These are phyloP conservation scores for Oikopleura dioica DNA, from an alignment of 23 tunicate species.

Conservation along the genomic window DNA sequence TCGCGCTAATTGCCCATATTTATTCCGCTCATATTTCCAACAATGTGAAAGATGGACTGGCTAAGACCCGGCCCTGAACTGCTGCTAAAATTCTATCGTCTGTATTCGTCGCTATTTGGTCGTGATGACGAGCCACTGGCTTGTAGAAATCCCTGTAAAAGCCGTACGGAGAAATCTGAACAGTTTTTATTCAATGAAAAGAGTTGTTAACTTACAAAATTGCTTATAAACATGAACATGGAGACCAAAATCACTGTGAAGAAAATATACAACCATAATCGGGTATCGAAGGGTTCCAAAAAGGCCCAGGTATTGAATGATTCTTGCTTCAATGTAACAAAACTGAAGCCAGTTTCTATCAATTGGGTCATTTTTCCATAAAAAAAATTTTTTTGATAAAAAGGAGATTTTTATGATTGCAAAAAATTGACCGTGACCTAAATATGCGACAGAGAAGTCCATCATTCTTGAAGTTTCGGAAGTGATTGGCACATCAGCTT, in stretches of 20 bases:
- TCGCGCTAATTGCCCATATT: too few relatives aligned
- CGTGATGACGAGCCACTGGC: neutral
- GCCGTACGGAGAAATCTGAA: neutral
- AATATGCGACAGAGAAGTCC: neutral
- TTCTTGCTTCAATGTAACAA: neutral
- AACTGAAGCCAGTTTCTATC: neutral
- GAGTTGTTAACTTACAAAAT: slow-evolving; percentile 8
- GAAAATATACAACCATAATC: neutral
- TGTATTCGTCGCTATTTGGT: neutral
- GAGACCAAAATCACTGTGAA: slow-evolving; percentile 6
- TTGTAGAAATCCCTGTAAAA: neutral
- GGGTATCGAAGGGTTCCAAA: neutral
- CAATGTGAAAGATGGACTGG: too few relatives aligned
- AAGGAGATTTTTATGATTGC: neutral
- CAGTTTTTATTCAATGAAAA: neutral
- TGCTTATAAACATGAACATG: slow-evolving; percentile 7
- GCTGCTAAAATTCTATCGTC: neutral
- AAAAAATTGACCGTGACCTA: neutral
- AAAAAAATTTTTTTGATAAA: too few relatives aligned
- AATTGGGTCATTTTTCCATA: too few relatives aligned
- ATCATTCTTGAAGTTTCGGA: neutral
- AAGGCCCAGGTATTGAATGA: slow-evolving; percentile 7
- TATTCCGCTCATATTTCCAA: too few relatives aligned
- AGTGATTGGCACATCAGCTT: slow-evolving; percentile 6
- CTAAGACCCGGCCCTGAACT: too few relatives aligned